Base-by-base conservation (phyloP, 2,888 invertebrate species). In the Caenorhabditis sp. region DNA sequence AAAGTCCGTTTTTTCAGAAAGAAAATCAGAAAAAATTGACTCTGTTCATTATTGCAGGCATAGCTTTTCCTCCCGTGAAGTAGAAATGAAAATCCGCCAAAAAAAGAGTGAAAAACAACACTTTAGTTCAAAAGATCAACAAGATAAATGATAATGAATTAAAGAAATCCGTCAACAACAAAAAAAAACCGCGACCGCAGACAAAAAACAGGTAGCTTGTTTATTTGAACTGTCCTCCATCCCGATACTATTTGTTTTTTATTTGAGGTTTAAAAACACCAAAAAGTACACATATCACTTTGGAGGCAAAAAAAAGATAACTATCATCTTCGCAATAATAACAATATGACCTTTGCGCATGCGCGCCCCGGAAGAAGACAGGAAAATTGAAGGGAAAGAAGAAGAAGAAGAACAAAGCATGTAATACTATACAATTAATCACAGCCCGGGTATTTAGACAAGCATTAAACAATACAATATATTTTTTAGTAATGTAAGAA, bases 181-280 rank as follows among this genome's bases (percentile, higher is more conserved):
- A 10, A 43, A 17, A n/a, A n/a, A n/a, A n/a, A n/a, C n/a, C n/a
- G n/a, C n/a, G n/a, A n/a, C n/a, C n/a, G n/a, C n/a, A n/a, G n/a
- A n/a, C n/a, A n/a, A n/a, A n/a, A 43, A 43, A 43, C 43, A 43
- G 43, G 43, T 43, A 43, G 43, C 43, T 43, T 43, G 43, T 43
- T 43, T 43, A 43, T 43, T 43, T 43, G 43, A 43, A 43, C 43
- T 43, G 43, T 14, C 43, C 43, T 43, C 17, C 14, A 43, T 31
- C 31, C 31, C 31, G 31, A 31, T 31, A 31, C 10, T 31, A 31
- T 31, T 31, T 31, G 31, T 10, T 7, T 31, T 31, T 31, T 4
- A 43, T 10, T 43, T 43, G 43, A 12, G 14, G 43, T 17, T 43
- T 17, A 14, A 43, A 43, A 43, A 43, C 12, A 43, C 17, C 12